phyloP scores from a whole-genome alignment of 2,113 vertebrate species.

The Crypturellus undulatus region DNA sequence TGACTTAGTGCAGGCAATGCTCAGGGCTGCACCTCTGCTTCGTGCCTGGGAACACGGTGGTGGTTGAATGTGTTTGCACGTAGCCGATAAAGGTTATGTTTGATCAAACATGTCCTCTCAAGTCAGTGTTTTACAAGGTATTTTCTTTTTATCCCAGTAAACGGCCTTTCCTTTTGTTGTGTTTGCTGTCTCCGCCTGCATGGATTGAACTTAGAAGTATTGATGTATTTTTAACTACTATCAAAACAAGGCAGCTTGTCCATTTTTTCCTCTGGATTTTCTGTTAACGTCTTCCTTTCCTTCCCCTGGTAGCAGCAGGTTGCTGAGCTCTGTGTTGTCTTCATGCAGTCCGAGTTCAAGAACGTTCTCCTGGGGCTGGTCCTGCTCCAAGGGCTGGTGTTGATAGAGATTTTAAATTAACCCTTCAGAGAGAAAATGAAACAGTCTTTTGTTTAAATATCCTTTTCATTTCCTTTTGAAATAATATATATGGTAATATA shows the following conservation, averaged over 20 bases:
- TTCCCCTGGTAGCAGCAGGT: fast-evolving
- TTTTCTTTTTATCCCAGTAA: background rate
- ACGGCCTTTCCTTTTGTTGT: background rate
- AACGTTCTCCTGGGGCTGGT: background rate
- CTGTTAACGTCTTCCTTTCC: background rate
- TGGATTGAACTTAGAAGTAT: background rate
- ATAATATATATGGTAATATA: background rate
- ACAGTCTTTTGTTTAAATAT: background rate
- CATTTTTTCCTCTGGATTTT: background rate
- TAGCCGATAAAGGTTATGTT: background rate
- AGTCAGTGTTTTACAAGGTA: background rate
- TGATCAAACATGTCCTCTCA: background rate
- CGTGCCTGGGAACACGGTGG: background rate
- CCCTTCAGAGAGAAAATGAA: background rate
- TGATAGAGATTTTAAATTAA: background rate
- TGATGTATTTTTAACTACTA: background rate
- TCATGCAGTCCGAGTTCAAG: background rate
- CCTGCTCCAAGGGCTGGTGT: background rate
- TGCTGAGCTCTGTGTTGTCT: background rate
- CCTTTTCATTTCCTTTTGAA: background rate
- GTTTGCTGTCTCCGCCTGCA: background rate
- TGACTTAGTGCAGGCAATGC: fast-evolving
- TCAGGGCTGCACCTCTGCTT: background rate
- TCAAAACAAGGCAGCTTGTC: background rate
- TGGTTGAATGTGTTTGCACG: background rate